A percentile compares a stretch with the other conserved stretches of the same genome.
Evolutionary conservation across 1,140 invertebrate species (phyloP).

Genomic region (Lutraria rhynchaena): DNA sequence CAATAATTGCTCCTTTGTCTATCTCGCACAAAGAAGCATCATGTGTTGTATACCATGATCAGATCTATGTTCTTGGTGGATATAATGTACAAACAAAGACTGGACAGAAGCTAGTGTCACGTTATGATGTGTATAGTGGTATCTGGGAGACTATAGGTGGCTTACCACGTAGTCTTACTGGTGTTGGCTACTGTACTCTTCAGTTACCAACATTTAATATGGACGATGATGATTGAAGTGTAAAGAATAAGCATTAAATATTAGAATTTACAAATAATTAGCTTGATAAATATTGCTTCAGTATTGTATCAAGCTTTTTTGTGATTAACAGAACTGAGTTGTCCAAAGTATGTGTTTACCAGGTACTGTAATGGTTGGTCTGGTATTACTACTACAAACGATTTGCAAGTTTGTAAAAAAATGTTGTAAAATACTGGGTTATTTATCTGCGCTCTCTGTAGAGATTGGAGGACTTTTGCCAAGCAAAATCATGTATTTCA

Average conservation of each 20-base stretch:
- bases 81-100: slow-evolving; percentile 83
- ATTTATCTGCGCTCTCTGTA: too few species aligned
- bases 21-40: slow-evolving; percentile 82
- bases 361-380: too few species aligned
- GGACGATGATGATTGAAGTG: slow-evolving; percentile 69
- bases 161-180: slow-evolving; percentile 80
- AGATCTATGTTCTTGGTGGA: slow-evolving; percentile 81
- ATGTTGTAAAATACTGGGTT: too few species aligned
- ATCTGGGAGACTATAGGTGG: slow-evolving; percentile 82
- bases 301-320: neutral
- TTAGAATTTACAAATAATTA: neutral
- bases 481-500: too few species aligned
- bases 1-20: slow-evolving; percentile 86
- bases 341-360: too few species aligned
- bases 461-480: too few species aligned
- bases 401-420: too few species aligned
- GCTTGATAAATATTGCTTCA: neutral
- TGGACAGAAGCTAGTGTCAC: slow-evolving; percentile 81
- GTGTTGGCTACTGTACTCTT: slow-evolving; percentile 81
- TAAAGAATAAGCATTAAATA: neutral
- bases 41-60: slow-evolving; percentile 81
- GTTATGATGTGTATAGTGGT: slow-evolving; percentile 80
- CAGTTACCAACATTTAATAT: slow-evolving; percentile 79
- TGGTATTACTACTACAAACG: too few species aligned
- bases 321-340: neutral